Conservation (phyloP, 2,113 vertebrate genomes). For the Pogona vitticeps region DNA sequence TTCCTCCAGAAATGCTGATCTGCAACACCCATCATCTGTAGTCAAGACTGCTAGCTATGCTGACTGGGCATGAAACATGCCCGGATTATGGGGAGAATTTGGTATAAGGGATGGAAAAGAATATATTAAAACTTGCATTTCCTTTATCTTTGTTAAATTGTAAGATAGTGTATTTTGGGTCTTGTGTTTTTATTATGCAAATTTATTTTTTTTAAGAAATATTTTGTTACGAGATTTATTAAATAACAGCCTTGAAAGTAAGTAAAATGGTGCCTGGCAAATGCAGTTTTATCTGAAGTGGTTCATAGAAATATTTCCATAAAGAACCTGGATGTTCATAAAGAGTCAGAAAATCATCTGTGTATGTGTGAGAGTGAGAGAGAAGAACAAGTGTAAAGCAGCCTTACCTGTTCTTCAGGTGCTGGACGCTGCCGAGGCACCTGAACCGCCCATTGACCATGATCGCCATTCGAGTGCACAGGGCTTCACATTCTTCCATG, state of each 20-base stretch:
- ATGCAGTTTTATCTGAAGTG: background rate
- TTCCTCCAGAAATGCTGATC: no score
- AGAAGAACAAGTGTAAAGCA: no score
- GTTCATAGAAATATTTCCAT: background rate
- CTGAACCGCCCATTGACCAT: constrained; percentile 98
- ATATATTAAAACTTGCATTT: background rate
- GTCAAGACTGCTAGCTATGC: no score
- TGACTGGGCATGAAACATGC: no score
- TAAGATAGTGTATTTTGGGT: background rate
- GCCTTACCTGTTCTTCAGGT: constrained; percentile 95
- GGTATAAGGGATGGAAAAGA: background rate
- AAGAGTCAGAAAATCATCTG: no score
- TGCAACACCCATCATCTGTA: no score
- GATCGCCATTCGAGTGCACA: constrained; percentile 97
- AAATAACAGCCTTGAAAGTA: background rate
- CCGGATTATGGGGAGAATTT: background rate
- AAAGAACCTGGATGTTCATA: no score
- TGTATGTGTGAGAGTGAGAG: no score
- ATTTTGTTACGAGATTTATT: no score
- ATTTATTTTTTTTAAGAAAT: background rate
- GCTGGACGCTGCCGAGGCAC: constrained; percentile 96
- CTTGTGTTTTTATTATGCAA: no score
- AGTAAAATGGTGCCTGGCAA: no score
- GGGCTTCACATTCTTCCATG: constrained; percentile 98
- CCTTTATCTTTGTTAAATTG: background rate